Evolutionary conservation across 2,888 invertebrate genomes (phyloP).

Genomic region (Apamea anceps): DNA sequence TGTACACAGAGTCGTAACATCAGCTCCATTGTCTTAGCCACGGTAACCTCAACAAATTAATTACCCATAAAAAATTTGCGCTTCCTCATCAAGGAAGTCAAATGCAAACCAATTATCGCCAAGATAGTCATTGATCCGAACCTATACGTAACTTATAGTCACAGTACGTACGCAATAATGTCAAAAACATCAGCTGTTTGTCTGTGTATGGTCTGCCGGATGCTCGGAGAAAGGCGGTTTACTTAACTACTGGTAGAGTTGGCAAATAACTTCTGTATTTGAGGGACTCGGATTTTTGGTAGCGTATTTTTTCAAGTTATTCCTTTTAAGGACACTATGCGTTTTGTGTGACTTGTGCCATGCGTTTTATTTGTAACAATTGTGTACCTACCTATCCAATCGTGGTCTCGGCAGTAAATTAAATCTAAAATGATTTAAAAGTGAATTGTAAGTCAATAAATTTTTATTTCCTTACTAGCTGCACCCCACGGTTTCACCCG

Average conservation of each 20-base stretch:
- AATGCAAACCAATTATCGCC: constrained; percentile 8
- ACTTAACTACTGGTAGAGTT: constrained; percentile 61
- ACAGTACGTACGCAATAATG: constrained; percentile 49
- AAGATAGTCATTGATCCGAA: constrained; percentile 26
- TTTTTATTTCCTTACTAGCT: too few relatives aligned
- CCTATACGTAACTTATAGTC: constrained; percentile 18
- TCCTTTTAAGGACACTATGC: too few relatives aligned
- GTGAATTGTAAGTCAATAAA: background rate
- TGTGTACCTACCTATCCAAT: background rate
- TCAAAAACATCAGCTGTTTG: constrained; percentile 66
- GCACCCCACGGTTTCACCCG: too few relatives aligned
- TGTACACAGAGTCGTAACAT: background rate
- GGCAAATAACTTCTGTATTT: constrained; percentile 36
- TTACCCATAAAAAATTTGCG: background rate
- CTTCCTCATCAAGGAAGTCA: constrained; percentile 17
- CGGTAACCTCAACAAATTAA: constrained; percentile 12
- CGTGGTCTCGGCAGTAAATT: background rate
- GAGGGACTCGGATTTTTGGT: background rate
- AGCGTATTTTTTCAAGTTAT: too few relatives aligned
- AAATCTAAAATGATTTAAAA: background rate
- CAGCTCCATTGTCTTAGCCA: background rate
- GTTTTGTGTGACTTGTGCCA: background rate
- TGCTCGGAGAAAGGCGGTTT: constrained; percentile 79
- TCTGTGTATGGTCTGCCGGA: constrained; percentile 72
- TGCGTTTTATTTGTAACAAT: background rate